A percentile compares a stretch with the other conserved stretches of the same genome.
These are phyloP conservation scores for Calameuta filiformis DNA, from an alignment of 2,888 invertebrate genomes.

Conservation along the genomic window DNA sequence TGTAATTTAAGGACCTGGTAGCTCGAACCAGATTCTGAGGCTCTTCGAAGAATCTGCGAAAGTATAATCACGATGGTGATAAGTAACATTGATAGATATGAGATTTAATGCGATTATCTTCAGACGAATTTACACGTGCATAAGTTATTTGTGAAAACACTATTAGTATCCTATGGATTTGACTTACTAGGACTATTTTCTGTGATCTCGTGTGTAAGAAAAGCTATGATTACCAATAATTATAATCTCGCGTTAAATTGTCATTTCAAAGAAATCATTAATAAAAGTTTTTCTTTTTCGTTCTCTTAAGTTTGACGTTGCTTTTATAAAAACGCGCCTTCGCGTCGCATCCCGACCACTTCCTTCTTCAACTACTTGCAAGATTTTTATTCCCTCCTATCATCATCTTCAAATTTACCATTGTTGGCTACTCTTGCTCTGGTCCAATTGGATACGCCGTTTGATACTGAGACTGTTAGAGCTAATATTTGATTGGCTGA, in stretches of 20 bases:
- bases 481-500: slow-evolving; percentile 24
- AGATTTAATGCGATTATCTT: neutral
- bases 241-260: slow-evolving; percentile 14
- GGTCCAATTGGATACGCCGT: slow-evolving; percentile 14
- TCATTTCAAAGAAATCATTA: slow-evolving; percentile 4
- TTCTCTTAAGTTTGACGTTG: neutral
- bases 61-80: slow-evolving; percentile 3
- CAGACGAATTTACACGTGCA: neutral
- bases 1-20: neutral
- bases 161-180: slow-evolving; percentile 1
- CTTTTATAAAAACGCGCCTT: neutral
- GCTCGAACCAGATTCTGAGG: neutral
- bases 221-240: slow-evolving; percentile 14
- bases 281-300: neutral
- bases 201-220: slow-evolving; percentile 17
- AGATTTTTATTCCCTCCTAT: neutral
- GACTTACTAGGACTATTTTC: slow-evolving; percentile 17
- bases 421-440: neutral
- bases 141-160: slow-evolving; percentile 1
- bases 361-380: neutral
- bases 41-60: neutral
- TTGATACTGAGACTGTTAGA: slow-evolving; percentile 25
- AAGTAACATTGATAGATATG: neutral
- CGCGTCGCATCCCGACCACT: neutral
- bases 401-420: neutral